A percentile compares a stretch with the other conserved stretches of the same genome.
Evolutionary conservation across 1,140 invertebrate species (phyloP).

Genomic region (Bombus superbus): DNA sequence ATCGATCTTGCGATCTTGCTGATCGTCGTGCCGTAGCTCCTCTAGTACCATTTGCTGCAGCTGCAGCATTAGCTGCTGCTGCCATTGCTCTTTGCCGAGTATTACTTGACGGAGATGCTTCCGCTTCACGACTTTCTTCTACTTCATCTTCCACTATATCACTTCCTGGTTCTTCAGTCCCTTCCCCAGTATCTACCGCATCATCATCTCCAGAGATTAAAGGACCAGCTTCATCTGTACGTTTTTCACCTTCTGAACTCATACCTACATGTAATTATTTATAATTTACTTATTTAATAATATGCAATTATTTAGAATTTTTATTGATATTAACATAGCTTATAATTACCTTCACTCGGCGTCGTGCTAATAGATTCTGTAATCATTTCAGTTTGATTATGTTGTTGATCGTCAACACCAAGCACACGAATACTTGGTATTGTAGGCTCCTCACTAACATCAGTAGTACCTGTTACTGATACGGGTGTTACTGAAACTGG

Average conservation of each 20-base stretch:
- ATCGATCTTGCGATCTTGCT: conserved; percentile 57
- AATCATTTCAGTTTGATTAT: conserved; percentile 68
- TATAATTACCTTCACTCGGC: conserved; percentile 70
- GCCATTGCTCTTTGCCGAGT: conserved; percentile 72
- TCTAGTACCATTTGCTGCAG: conserved; percentile 46
- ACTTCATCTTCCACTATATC: conserved; percentile 86
- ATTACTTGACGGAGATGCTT: conserved; percentile 83
- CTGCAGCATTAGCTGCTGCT: conserved; percentile 58
- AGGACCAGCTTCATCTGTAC: conserved; percentile 80
- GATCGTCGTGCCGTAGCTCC: conserved; percentile 62
- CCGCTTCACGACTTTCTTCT: conserved; percentile 83
- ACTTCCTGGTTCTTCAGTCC: conserved; percentile 65
- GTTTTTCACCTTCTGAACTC: conserved; percentile 86
- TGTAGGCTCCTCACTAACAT: conserved; percentile 67
- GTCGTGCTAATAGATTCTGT: conserved; percentile 72
- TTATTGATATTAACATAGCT: not conserved
- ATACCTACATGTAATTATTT: conserved; percentile 74
- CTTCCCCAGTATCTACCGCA: conserved; percentile 74
- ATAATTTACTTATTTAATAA: too few species aligned
- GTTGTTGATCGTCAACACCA: conserved; percentile 72
- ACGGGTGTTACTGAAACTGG: conserved; percentile 65
- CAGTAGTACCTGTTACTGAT: conserved; percentile 57
- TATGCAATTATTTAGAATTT: not conserved
- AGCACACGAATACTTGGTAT: conserved; percentile 72
- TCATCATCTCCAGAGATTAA: conserved; percentile 75